Base-by-base conservation (phyloP, 2,797 vertebrate genomes). In the Phoxinus dragarum region DNA sequence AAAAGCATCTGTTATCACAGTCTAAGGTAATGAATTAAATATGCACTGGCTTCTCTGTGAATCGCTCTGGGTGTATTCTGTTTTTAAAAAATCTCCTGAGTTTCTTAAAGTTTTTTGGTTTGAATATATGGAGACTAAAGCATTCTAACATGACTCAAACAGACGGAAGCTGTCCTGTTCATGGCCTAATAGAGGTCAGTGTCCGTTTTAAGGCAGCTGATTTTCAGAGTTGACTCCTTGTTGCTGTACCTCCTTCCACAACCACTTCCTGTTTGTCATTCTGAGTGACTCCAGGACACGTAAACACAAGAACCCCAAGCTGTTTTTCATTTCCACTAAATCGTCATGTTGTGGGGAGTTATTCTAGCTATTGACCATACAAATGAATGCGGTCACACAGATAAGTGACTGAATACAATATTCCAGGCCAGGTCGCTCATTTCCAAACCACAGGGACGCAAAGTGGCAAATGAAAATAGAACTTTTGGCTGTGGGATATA, bases 181-280 rank as follows among this genome's bases (percentile, higher is more conserved):
- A 61, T 78, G 54, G 40, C 38, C 64, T 34, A 14, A 23, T 38
- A 47, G 23, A 77, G 54, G 54, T 77, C 75, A 36, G 40, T 34
- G 14, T 80, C 27, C 34, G 31, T 6, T 52, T 67, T 11, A 17
- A 73, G 47, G 23, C 34, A 75, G 59, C 78, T 80, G 54, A 76
- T 38, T 27, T 76, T 77, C n/a, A 54, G 72, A 76, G 86, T 67
- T 77, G 82, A 78, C 17, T 72, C 68, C 75, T 79, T 64, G 66
- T 75, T 78, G 31, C 16, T 17, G 78, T 66, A 67, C 52, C 61
- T 68, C 16, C 31, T 19, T 79, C 11, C 42, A 75, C 86, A 78
- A 73, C 72, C 73, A 34, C 81, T 86, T 87, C 84, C 78, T 86
- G 84, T 88, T 90, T 76, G 84, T 86, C 69, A 44, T 84, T 82